phyloP scores from a whole-genome alignment of 1,140 invertebrate species.

The Pogonus chalceus region DNA sequence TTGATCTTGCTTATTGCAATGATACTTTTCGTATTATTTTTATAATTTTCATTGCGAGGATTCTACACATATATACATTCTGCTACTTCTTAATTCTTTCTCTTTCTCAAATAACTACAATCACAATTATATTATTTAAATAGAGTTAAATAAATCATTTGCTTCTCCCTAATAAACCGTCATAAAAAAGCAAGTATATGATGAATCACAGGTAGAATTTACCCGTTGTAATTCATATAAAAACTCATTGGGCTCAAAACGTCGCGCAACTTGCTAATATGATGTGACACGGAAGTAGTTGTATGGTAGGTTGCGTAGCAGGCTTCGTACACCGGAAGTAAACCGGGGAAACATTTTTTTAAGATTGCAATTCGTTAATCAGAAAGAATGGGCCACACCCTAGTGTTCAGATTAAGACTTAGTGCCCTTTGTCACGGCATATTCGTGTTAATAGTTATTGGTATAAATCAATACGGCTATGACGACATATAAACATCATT shows the following conservation, averaged over 20 bases:
- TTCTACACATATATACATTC: too few species aligned
- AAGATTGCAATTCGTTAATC: constrained; percentile 31
- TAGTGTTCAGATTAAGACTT: constrained; percentile 27
- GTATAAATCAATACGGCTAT: background rate
- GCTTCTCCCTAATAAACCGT: too few species aligned
- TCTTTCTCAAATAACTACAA: too few species aligned
- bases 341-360: constrained; percentile 28
- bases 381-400: constrained; percentile 31
- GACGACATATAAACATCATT: background rate
- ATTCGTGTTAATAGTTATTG: constrained; percentile 8
- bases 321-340: constrained; percentile 24
- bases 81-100: too few species aligned
- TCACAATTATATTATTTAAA: too few species aligned
- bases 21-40: too few species aligned
- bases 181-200: too few species aligned
- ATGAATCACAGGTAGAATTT: constrained; percentile 27
- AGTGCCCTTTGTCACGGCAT: constrained; percentile 29
- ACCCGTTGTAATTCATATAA: constrained; percentile 26
- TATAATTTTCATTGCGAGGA: too few species aligned
- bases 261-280: constrained; percentile 17
- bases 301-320: background rate
- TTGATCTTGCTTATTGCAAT: too few species aligned
- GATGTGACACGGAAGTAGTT: constrained; percentile 28
- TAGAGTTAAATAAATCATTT: too few species aligned
- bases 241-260: constrained; percentile 18